phyloP scores from a whole-genome alignment of 2,797 vertebrate species.

The Lepidocolaptes lacrymiger region DNA sequence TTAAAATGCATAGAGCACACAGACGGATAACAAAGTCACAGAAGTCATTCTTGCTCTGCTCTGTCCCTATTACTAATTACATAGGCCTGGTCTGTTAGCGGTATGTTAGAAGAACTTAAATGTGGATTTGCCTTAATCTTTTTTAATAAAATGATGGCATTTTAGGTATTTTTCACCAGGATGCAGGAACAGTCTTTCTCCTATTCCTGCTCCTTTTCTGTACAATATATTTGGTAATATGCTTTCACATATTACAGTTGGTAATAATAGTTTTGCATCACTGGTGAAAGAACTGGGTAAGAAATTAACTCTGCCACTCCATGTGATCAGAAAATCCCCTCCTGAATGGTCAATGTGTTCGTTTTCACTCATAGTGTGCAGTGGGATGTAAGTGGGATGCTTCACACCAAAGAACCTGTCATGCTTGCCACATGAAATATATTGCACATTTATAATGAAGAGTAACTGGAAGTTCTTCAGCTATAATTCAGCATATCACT shows the following conservation, averaged over 20 bases:
- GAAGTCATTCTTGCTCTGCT: not conserved
- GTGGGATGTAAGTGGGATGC: not conserved
- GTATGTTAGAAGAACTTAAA: not conserved
- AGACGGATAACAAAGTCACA: not conserved
- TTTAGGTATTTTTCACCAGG: not conserved
- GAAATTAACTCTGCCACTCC: not conserved
- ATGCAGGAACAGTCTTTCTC: not conserved
- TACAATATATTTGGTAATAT: not conserved
- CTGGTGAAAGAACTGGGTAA: not conserved
- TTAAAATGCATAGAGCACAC: not conserved
- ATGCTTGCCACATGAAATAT: not conserved
- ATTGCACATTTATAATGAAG: not conserved
- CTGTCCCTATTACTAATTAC: not conserved
- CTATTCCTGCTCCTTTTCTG: not conserved
- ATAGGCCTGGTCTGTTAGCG: not conserved
- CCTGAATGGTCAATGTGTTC: not conserved
- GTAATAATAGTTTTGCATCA: not conserved
- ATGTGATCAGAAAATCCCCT: not conserved
- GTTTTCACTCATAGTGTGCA: not conserved
- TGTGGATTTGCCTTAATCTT: not conserved
- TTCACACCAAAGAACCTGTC: not conserved
- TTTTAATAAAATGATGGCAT: not conserved
- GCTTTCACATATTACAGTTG: not conserved
- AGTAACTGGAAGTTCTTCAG: conserved; percentile 6
- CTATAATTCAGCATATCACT: not conserved